Percentiles rank a stretch among this genome's conserved stretches.
These are phyloP conservation scores for Notoglanidium macrostoma DNA, from an alignment of 2,797 vertebrate genomes.

Conservation along the genomic window DNA sequence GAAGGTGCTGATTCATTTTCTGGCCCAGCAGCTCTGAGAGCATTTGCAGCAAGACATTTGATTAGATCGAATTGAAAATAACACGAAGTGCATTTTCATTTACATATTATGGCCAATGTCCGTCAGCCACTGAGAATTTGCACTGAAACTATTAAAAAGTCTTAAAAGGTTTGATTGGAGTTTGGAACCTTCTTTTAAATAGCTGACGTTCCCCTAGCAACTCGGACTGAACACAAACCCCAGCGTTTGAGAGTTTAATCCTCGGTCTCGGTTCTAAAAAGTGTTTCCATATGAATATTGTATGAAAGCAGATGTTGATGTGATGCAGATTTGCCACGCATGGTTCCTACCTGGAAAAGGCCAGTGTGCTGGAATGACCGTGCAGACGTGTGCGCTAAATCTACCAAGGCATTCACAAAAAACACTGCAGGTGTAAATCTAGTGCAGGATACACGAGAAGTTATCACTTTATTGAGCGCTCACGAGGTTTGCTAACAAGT, in stretches of 20 bases:
- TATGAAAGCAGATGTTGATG: constrained; percentile 17
- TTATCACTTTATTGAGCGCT: neutral
- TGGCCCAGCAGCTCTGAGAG: neutral
- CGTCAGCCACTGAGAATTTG: neutral
- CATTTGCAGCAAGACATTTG: neutral
- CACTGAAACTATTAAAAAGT: neutral
- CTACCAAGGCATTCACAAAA: neutral
- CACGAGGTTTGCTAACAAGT: neutral
- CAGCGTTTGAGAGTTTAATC: neutral
- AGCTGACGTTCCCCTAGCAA: neutral
- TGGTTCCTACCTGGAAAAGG: constrained; percentile 1
- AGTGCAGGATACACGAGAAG: neutral
- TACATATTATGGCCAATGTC: neutral
- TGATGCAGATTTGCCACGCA: constrained; percentile 15
- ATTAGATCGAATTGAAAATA: neutral
- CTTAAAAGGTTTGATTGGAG: neutral
- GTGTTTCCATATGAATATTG: neutral
- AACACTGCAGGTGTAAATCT: constrained; percentile 13
- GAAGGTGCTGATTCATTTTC: neutral
- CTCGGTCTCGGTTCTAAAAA: neutral
- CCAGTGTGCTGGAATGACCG: neutral
- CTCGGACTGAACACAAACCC: neutral
- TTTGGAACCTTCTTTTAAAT: neutral
- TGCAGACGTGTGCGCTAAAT: constrained; percentile 19
- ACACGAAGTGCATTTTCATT: neutral